Evolutionary conservation across 2,113 vertebrate species (phyloP), one percentile per base, ranked within the genome.

Genomic region (Boleophthalmus pectinirostris): DNA sequence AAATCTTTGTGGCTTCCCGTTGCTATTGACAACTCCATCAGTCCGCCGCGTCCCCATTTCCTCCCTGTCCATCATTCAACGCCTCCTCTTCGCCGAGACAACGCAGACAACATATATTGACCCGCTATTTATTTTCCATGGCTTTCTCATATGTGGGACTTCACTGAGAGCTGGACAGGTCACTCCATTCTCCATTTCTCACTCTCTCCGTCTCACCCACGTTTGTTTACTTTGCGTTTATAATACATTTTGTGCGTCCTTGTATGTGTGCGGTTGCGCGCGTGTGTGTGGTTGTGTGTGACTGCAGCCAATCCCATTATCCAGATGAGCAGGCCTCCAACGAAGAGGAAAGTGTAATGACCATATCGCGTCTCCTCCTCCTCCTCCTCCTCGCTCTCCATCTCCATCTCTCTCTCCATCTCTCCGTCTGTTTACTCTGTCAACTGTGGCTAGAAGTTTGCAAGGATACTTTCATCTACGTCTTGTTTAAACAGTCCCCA

Each of bases 221-320:
- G n/a, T 23, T 46, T 45, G 21, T 58, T 47, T 15, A 25, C 70
- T 66, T 64, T 43, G 72, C 70, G 53, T 75, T 61, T 57, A 46
- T 64, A 60, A 51, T 33, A 38, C 33, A 43, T 3, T 73, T 38
- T 67, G n/a, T 73, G 23, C 69, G 60, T 33, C 24, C 60, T 65
- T 68, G 71, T 61, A 18, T 68, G 75, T 45, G 46, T 68, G 66
- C n/a, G n/a, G n/a, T n/a, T 53, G 64, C 60, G 43, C 46, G 68
- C 49, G 56, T 16, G 9, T 73, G 69, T 53, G 61, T 23, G 15
- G 71, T 61, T 67, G 49, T 68, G 69, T 35, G 72, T 73, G 84
- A 78, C 79, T 89, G 82, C 82, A 86, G 84, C 87, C 85, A 87
- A 90, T 90, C 81, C 89, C 86, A 91, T 91, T 91, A 91, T 83